Base-by-base conservation (phyloP, 2,888 invertebrate species). In the Melangyna quadrimaculata region DNA sequence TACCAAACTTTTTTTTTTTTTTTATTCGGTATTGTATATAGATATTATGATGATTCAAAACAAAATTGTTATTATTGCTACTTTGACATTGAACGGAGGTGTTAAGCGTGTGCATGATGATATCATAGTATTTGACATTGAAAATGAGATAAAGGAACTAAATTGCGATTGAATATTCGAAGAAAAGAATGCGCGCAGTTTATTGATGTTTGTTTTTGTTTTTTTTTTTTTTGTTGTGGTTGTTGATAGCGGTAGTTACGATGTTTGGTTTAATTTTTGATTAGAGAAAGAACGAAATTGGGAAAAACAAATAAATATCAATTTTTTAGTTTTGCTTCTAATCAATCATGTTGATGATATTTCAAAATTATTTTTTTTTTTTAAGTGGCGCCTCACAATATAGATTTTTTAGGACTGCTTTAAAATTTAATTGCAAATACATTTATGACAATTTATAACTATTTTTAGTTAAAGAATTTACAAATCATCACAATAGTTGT, bases 81-180 rank as follows among this genome's bases (percentile, higher is more conserved):
- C 45, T 75, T 79, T 80, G 84, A 80, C 80, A 84, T 84, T 84
- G 84, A 80, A 75, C 55, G 55, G 80, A 79, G 75, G 84, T 84
- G 79, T 80, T 72, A 48, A 67, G 61, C 29, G 84, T 57, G 79
- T 69, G 59, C 70, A 57, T 32, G 78, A 51, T 35, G 78, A 73
- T 73, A 83, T 74, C 78, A 75, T 74, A 24, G 29, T 48, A 48
- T 72, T 37, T 73, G 78, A 37, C 74, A 78, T 83, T 70, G 82
- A 61, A 61, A 48, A 22, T 27, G n/a, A 27, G 51, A 73, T 57
- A 82, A 69, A 82, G 73, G 57, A 74, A 48, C 53, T 57, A 79
- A 67, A 35, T 35, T 67, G 67, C 67, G 63, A 74, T 74, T 55
- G 40, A 57, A 43, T 40, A 43, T 19, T 67, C 10, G n/a, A 51